Evolutionary conservation across 2,797 vertebrate genomes (phyloP).

Genomic region (Scyliorhinus canicula): DNA sequence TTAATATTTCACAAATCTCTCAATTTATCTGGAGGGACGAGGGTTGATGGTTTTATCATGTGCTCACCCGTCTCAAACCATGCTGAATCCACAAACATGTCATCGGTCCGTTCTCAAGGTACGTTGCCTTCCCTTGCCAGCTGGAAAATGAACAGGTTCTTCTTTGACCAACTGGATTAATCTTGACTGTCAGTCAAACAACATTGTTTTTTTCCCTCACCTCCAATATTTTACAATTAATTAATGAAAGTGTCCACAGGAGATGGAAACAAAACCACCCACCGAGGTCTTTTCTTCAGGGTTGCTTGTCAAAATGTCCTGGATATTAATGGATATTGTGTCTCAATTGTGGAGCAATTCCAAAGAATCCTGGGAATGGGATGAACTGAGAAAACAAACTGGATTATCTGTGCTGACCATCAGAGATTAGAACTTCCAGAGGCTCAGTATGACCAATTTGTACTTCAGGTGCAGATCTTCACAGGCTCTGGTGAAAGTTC

Average conservation of each 20-base stretch:
- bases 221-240: background rate
- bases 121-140: background rate
- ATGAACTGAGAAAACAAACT: background rate
- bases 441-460: background rate
- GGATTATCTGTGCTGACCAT: background rate
- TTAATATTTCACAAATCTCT: conserved; percentile 3
- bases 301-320: background rate
- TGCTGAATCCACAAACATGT: background rate
- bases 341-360: background rate
- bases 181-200: background rate
- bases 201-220: background rate
- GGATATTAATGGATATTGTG: background rate
- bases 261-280: background rate
- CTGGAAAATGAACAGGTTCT: background rate
- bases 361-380: background rate
- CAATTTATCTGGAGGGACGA: conserved; percentile 5
- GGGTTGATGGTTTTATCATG: background rate
- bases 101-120: background rate
- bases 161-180: background rate
- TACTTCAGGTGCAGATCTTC: background rate
- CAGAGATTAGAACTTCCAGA: background rate
- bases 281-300: no score
- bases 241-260: background rate
- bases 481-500: background rate
- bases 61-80: background rate